Conservation (phyloP, 2,797 vertebrate genomes). For the Columba guinea region DNA sequence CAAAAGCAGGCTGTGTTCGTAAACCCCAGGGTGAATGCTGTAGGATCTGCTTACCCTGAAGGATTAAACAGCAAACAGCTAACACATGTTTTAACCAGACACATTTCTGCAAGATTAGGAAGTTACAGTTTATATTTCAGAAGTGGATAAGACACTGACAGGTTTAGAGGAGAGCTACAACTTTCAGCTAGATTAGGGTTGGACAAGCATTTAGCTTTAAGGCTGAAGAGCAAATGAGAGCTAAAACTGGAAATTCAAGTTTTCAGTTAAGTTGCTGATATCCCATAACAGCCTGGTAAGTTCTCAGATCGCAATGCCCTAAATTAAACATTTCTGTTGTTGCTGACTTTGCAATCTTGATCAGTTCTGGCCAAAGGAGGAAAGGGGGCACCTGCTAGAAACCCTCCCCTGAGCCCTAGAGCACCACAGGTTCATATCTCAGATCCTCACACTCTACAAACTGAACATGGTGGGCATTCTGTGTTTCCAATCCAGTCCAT, state of each 20-base stretch:
- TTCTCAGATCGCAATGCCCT: neutral
- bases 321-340: neutral
- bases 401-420: accelerated
- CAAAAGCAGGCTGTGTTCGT: neutral
- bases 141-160: neutral
- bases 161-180: neutral
- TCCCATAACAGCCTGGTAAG: neutral
- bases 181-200: neutral
- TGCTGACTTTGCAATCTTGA: neutral
- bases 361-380: neutral
- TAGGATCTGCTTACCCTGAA: neutral
- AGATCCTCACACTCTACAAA: neutral
- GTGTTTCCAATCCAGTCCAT: neutral
- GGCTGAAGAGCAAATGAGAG: neutral
- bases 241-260: neutral
- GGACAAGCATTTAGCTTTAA: neutral
- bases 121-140: neutral
- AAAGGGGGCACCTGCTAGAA: neutral
- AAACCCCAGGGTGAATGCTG: neutral
- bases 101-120: neutral
- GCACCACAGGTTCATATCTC: neutral
- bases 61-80: neutral
- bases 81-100: neutral
- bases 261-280: neutral
- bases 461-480: neutral